phyloP scores from a whole-genome alignment of 2,113 vertebrate species.

The human region GRCh38 chr7:108829001-108829500 shows the following conservation, averaged over 20 bases:
- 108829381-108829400: not conserved
- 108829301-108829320: constrained; percentile 46
- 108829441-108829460: not conserved
- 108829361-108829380: not conserved
- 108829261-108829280: not conserved
- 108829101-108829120: not conserved
- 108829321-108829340: constrained; percentile 25
- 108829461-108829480: not conserved
- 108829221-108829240: constrained; percentile 57
- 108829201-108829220: constrained; percentile 16
- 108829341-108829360: not conserved
- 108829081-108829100: constrained; percentile 9
- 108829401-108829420: not conserved
- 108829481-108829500: not conserved
- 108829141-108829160: not conserved
- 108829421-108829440: not conserved
- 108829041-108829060: not conserved
- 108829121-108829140: not conserved
- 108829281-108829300: constrained; percentile 56
- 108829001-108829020: not conserved
- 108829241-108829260: constrained; percentile 29
- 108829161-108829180: not conserved
- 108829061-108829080: not conserved
- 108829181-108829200: constrained; percentile 16
- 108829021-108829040: not conserved